These are phyloP conservation scores for Peucedramus taeniatus DNA, from an alignment of 2,113 vertebrate genomes.

Conservation along the genomic window DNA sequence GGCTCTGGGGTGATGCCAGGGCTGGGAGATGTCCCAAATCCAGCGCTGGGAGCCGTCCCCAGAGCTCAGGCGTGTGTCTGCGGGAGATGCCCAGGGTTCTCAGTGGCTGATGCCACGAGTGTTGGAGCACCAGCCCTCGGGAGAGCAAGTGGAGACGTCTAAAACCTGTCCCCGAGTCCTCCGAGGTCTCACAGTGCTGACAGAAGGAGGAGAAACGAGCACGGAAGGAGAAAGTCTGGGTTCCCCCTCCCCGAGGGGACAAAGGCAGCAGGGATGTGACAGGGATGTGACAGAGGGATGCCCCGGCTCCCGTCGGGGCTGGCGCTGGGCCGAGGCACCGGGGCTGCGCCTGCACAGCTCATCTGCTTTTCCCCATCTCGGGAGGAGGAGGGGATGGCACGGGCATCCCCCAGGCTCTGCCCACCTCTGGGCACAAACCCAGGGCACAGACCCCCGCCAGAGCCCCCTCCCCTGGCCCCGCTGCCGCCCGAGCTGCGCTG, in stretches of 20 bases:
- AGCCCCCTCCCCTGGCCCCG: not conserved
- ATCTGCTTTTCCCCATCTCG: not conserved
- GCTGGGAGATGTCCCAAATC: not conserved
- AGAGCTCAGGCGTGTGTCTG: fast-evolving
- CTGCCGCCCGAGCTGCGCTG: not conserved
- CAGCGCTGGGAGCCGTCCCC: not conserved
- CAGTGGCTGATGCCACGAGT: fast-evolving
- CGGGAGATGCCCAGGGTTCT: not conserved
- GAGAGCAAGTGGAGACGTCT: not conserved
- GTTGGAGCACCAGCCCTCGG: not conserved
- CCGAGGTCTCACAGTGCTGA: not conserved
- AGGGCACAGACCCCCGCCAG: fast-evolving
- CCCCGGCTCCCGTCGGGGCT: not conserved
- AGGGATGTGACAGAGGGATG: not conserved
- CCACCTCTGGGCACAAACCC: not conserved
- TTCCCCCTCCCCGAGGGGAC: not conserved
- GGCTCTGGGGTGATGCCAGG: not conserved
- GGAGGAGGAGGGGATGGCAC: not conserved
- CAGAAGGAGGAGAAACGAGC: not conserved
- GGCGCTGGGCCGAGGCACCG: not conserved
- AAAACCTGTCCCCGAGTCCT: not conserved
- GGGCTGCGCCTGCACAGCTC: not conserved
- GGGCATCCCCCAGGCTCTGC: not conserved
- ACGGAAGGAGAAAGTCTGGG: not conserved
- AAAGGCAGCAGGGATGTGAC: not conserved